These are phyloP conservation scores for Lobophora halterata DNA, from an alignment of 2,888 invertebrate genomes.

Conservation along the genomic window DNA sequence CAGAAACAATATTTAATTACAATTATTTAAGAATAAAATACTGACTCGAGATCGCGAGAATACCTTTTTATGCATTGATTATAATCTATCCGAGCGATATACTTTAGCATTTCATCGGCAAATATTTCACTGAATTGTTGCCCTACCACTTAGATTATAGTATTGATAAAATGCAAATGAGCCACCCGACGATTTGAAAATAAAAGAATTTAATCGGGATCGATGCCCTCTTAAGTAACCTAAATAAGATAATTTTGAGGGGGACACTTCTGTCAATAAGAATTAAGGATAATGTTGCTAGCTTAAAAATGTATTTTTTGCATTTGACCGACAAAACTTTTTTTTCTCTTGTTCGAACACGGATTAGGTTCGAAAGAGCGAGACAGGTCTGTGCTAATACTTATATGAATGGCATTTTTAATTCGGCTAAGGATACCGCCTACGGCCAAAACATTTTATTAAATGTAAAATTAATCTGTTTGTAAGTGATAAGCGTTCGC, in stretches of 20 bases:
- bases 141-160: conserved; percentile 67
- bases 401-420: conserved; percentile 34
- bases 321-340: conserved; percentile 28
- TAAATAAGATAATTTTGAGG: conserved; percentile 69
- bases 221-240: conserved; percentile 71
- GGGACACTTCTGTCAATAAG: conserved; percentile 65
- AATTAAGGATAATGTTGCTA: conserved; percentile 70
- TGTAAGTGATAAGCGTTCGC: conserved; percentile 31
- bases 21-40: conserved; percentile 13
- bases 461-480: conserved; percentile 31
- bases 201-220: conserved; percentile 65
- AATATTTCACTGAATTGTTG: conserved; percentile 71
- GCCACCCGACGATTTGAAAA: conserved; percentile 63
- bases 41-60: conserved; percentile 35
- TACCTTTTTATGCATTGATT: conserved; percentile 37
- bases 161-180: conserved; percentile 75
- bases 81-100: conserved; percentile 50
- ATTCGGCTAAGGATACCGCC: conserved; percentile 33
- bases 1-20: conserved; percentile 17
- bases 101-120: conserved; percentile 65
- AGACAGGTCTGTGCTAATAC: conserved; percentile 32
- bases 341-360: conserved; percentile 17
- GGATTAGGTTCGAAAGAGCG: conserved; percentile 19
- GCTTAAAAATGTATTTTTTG: conserved; percentile 45
- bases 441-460: conserved; percentile 27